Percentiles rank a stretch among this genome's conserved stretches.
These are phyloP conservation scores for Alexandromys oeconomus DNA, from an alignment of 2,797 vertebrate genomes.

Conservation along the genomic window DNA sequence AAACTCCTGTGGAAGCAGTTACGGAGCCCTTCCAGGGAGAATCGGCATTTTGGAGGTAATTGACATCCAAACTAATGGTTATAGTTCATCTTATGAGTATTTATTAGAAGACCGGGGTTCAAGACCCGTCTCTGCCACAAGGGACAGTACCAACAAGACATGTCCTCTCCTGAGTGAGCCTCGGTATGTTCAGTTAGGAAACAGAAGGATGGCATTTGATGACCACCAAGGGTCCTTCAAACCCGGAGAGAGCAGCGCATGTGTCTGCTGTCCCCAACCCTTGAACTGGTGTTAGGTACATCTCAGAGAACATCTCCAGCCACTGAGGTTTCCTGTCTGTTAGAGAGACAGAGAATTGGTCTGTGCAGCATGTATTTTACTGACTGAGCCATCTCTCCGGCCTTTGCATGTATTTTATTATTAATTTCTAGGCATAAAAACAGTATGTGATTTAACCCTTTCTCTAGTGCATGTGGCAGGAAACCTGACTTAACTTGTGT, in stretches of 20 bases:
- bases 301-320: neutral
- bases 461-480: neutral
- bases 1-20: conserved; percentile 55
- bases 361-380: neutral
- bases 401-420: neutral
- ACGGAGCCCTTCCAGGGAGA: neutral
- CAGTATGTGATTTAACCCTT: neutral
- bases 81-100: neutral
- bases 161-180: neutral
- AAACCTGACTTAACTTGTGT: conserved; percentile 37
- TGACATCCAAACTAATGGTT: neutral
- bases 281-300: neutral
- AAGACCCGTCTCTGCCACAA: neutral
- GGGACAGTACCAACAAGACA: neutral
- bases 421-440: conserved; percentile 56
- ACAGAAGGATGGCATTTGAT: neutral
- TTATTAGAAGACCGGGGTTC: conserved; percentile 42
- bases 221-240: neutral
- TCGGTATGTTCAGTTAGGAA: neutral
- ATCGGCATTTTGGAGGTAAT: neutral
- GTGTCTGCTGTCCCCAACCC: neutral
- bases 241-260: neutral
- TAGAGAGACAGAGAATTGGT: neutral
- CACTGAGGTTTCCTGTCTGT: neutral
- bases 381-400: neutral